phyloP scores from a whole-genome alignment of 2,113 vertebrate species.

The Rafetus swinhoei region DNA sequence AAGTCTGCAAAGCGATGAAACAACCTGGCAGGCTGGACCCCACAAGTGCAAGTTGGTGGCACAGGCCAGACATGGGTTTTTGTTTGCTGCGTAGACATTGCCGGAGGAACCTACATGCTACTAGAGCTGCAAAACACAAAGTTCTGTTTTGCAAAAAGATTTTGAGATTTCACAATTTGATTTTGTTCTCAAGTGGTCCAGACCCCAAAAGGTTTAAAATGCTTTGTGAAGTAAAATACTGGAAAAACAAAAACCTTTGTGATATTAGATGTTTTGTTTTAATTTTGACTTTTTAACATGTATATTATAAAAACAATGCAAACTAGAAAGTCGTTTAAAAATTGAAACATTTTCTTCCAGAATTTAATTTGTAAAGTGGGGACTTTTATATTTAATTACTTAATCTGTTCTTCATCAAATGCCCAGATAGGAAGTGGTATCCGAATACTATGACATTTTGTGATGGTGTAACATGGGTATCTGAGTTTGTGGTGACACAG shows the following conservation, averaged over 20 bases:
- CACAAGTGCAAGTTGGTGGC: no score
- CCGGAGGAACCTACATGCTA: background rate
- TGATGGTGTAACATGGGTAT: background rate
- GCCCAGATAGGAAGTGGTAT: background rate
- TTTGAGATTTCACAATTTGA: background rate
- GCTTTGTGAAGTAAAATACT: background rate
- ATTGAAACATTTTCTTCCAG: background rate
- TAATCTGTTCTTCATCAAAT: background rate
- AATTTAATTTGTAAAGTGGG: background rate
- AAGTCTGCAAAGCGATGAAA: background rate
- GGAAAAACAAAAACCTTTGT: background rate
- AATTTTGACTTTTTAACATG: background rate
- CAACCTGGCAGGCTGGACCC: no score
- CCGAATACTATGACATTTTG: background rate
- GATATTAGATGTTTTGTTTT: background rate
- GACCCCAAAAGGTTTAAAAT: background rate
- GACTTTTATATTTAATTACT: background rate
- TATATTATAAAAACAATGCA: background rate
- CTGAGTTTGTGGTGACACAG: background rate
- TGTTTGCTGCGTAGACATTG: background rate
- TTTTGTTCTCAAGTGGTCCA: background rate
- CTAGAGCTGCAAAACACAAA: background rate
- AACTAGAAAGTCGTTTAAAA: background rate
- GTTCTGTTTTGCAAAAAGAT: background rate
- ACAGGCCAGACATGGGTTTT: background rate